Conservation (phyloP, 2,797 vertebrate genomes). For the Tiaroga cobitis region DNA sequence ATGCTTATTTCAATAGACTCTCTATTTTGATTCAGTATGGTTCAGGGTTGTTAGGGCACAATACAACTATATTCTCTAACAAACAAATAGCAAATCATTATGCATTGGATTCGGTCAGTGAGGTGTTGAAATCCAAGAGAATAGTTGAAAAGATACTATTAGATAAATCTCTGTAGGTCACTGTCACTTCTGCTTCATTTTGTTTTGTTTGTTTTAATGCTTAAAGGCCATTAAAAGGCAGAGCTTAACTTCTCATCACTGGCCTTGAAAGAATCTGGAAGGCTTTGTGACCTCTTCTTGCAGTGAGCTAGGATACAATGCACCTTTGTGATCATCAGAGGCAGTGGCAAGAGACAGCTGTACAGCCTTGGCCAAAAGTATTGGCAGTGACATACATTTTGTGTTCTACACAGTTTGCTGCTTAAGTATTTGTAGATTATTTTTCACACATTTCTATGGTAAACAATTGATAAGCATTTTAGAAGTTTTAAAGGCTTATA, state of each 20-base stretch:
- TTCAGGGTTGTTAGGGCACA: slow-evolving; percentile 3
- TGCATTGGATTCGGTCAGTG: background rate
- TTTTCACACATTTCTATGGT: background rate
- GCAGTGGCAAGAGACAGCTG: slow-evolving; percentile 40
- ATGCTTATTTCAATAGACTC: slow-evolving; percentile 27
- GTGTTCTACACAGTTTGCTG: background rate
- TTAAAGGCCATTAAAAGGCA: slow-evolving; percentile 3
- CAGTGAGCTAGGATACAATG: slow-evolving; percentile 46
- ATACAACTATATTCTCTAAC: slow-evolving; percentile 20
- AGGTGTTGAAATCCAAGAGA: background rate
- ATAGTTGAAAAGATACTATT: background rate
- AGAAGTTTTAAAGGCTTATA: background rate
- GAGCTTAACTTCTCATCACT: slow-evolving; percentile 31
- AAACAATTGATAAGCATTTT: background rate
- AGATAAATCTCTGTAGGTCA: background rate
- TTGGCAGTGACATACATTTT: background rate
- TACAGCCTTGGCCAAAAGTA: background rate
- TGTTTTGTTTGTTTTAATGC: slow-evolving; percentile 14
- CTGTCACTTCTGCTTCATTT: slow-evolving; percentile 8
- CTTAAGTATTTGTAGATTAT: background rate
- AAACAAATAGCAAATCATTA: background rate
- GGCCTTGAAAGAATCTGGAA: slow-evolving; percentile 23
- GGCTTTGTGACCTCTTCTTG: slow-evolving; percentile 41
- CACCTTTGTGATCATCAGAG: slow-evolving; percentile 28
- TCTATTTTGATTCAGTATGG: slow-evolving; percentile 17